Conservation (phyloP, 2,888 invertebrate species). For the Physocephala rufipes region DNA sequence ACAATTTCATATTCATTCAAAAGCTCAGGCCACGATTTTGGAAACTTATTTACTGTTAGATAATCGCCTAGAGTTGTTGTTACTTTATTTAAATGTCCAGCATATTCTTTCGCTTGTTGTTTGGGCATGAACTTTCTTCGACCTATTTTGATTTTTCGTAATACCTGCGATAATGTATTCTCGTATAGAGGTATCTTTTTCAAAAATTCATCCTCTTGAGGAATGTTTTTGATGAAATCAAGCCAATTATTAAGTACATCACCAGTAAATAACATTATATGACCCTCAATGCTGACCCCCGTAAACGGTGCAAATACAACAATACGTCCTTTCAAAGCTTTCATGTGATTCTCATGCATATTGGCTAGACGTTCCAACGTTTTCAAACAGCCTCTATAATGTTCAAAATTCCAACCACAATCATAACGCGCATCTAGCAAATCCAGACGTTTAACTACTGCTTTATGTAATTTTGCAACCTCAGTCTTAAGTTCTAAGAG, state of each 20-base stretch:
- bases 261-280: slow-evolving; percentile 88
- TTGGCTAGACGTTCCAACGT: slow-evolving; percentile 80
- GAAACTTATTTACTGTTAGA: slow-evolving; percentile 73
- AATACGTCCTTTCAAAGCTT: slow-evolving; percentile 76
- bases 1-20: slow-evolving; percentile 71
- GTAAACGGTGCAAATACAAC: slow-evolving; percentile 90
- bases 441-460: slow-evolving; percentile 65
- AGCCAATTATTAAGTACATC: slow-evolving; percentile 95
- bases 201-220: slow-evolving; percentile 77
- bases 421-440: slow-evolving; percentile 77
- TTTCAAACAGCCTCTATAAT: slow-evolving; percentile 89
- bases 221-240: slow-evolving; percentile 84
- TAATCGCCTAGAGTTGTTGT: slow-evolving; percentile 87
- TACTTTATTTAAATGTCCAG: slow-evolving; percentile 81
- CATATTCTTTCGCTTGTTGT: slow-evolving; percentile 86
- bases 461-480: slow-evolving; percentile 68
- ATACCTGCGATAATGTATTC: slow-evolving; percentile 82
- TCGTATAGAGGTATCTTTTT: slow-evolving; percentile 84
- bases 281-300: slow-evolving; percentile 89
- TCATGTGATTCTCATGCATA: slow-evolving; percentile 78
- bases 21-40: slow-evolving; percentile 76
- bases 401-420: slow-evolving; percentile 88
- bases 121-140: slow-evolving; percentile 92
- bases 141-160: slow-evolving; percentile 84
- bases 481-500: slow-evolving; percentile 77